Evolutionary conservation across 2,797 vertebrate species (phyloP).

Genomic region (Scolopax rusticola): DNA sequence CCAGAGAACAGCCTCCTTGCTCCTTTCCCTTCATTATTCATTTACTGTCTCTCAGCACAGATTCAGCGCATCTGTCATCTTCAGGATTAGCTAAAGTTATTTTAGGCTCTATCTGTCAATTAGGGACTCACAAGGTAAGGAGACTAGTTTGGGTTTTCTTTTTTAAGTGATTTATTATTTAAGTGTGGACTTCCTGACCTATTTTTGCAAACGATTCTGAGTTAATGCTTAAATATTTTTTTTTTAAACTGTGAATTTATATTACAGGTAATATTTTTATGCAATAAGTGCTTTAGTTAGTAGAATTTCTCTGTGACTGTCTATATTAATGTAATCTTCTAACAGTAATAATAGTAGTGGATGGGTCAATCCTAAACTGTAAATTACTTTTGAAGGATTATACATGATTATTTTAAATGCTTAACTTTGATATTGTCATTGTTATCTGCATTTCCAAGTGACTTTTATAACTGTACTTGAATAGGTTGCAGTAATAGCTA

Average conservation of each 20-base stretch:
- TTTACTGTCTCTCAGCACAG: neutral
- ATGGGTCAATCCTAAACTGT: neutral
- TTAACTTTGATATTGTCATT: neutral
- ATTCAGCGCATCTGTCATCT: constrained; percentile 18
- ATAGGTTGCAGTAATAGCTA: constrained; percentile 33
- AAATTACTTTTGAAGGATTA: neutral
- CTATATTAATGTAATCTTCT: neutral
- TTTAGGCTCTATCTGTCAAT: neutral
- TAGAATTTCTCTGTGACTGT: neutral
- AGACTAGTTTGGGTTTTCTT: neutral
- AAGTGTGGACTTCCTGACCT: neutral
- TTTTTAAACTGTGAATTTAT: neutral
- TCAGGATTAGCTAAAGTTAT: neutral
- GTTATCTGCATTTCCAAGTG: neutral
- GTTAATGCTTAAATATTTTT: neutral
- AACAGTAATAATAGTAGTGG: neutral
- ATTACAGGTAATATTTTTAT: neutral
- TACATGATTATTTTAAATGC: neutral
- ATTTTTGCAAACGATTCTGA: neutral
- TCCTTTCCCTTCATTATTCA: neutral
- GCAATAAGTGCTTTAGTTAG: neutral
- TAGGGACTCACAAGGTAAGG: neutral
- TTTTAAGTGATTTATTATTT: neutral
- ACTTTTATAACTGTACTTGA: constrained; percentile 39
- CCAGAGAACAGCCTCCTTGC: neutral